These are phyloP conservation scores for Arnoldichthys spilopterus DNA, from an alignment of 2,797 vertebrate genomes.

Conservation along the genomic window DNA sequence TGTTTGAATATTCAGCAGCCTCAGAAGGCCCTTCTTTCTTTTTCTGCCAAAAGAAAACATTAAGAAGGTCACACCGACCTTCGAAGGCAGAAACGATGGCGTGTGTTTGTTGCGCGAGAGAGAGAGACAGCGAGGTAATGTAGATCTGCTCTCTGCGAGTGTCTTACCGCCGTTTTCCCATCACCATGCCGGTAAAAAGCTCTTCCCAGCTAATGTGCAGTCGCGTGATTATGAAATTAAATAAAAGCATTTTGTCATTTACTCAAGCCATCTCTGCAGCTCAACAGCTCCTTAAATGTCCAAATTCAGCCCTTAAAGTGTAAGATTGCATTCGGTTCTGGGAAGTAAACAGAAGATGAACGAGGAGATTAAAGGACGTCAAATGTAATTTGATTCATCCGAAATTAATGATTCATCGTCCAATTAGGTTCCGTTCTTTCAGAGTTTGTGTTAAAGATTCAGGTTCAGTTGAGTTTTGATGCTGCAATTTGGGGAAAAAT, in stretches of 20 bases:
- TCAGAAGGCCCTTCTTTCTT: neutral
- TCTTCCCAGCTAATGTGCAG: neutral
- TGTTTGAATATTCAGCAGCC: neutral
- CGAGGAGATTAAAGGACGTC: neutral
- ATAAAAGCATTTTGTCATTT: neutral
- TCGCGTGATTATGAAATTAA: neutral
- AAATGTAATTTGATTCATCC: no score
- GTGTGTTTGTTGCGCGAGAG: neutral
- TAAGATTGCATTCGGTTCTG: neutral
- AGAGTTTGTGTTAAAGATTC: no score
- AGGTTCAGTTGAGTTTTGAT: no score
- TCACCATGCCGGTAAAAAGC: neutral
- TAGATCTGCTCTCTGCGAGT: neutral
- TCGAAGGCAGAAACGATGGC: neutral
- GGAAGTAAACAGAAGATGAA: neutral
- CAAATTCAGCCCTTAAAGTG: neutral
- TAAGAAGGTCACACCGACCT: slow-evolving; percentile 19
- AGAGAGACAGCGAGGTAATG: neutral
- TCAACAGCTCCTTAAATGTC: neutral
- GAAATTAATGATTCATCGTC: no score
- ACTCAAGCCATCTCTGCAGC: neutral
- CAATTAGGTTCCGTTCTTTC: no score
- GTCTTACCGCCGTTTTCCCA: neutral
- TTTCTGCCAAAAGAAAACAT: slow-evolving; percentile 8
- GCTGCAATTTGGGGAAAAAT: no score